Evolutionary conservation across 2,113 vertebrate genomes (phyloP), one percentile per base, ranked within the genome.

Genomic region (Scopus umbretta): DNA sequence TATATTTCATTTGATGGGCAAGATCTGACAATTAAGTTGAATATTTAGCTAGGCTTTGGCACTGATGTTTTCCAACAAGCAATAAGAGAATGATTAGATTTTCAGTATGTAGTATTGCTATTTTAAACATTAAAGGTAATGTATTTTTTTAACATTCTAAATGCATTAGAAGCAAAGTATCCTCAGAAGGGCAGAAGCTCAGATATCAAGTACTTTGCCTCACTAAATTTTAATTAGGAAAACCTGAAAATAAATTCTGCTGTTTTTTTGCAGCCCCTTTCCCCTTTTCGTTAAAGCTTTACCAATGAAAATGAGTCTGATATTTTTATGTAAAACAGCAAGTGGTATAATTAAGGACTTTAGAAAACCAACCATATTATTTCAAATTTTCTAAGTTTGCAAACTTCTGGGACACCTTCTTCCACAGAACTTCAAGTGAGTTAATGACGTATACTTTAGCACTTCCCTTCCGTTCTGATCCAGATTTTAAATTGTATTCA

Each of bases 31-130:
- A 63, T 72, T 78, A 65, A 88, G 52, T 66, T 91, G 91, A 47
- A 86, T 96, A 82, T 93, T 96, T 97, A 96, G 49, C 55, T 92
- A 36, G 40, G 52, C 40, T 78, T 92, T 97, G 79, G 88, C 70
- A 81, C 32, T 72, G 58, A 71, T 3, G 6, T 84, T 75, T 89
- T 96, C 62, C 47, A 94, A 18, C 56, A 74, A 81, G 59, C 62
- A 70, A 36, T 72, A 87, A 76, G 76, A 75, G 65, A 86, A 58
- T 71, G 6, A 58, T 90, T 80, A 71, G 80, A 70, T 94, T 90
- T 90, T 74, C 47, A 76, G 59, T 59, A 23, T 40, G 26, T 25
- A 71, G 32, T 65, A 43, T 36, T 88, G 42, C 52, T 90, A 58
- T 91, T 93, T 95, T 81, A 90, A 96, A 90, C 47, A 75, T 91